Evolutionary conservation across 2,888 invertebrate species (phyloP).

Genomic region (Exocentrus adspersus): DNA sequence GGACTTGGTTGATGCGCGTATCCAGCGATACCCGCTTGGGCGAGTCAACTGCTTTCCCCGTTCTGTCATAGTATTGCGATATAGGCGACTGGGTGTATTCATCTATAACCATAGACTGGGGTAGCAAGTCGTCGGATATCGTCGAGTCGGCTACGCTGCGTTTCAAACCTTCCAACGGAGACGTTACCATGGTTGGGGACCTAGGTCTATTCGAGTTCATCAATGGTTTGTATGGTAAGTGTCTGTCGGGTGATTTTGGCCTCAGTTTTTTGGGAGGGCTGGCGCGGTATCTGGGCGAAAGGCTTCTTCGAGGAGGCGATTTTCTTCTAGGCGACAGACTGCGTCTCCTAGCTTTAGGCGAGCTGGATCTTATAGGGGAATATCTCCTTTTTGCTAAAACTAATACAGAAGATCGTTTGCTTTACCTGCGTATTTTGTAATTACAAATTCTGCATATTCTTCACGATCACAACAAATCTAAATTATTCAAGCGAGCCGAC

Average conservation of each 20-base stretch:
- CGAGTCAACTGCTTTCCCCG: slow-evolving; percentile 52
- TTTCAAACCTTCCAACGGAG: slow-evolving; percentile 61
- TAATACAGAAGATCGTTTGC: too few species aligned
- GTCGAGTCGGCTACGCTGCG: slow-evolving; percentile 67
- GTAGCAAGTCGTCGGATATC: slow-evolving; percentile 65
- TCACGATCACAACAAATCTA: too few species aligned
- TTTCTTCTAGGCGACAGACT: slow-evolving; percentile 30
- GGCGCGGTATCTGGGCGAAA: slow-evolving; percentile 17
- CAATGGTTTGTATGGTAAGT: not conserved
- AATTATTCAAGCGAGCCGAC: too few species aligned
- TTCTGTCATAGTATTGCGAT: slow-evolving; percentile 33
- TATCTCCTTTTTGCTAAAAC: not conserved
- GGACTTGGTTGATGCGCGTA: slow-evolving; percentile 69
- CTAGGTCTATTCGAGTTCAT: slow-evolving; percentile 11
- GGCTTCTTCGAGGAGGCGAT: slow-evolving; percentile 32
- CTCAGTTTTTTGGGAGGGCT: slow-evolving; percentile 33
- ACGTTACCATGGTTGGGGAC: slow-evolving; percentile 46
- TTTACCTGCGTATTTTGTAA: too few species aligned
- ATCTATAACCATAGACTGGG: slow-evolving; percentile 48
- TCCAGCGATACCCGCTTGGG: slow-evolving; percentile 71
- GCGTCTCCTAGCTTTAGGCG: not conserved
- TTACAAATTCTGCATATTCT: too few species aligned
- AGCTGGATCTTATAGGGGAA: slow-evolving; percentile 3
- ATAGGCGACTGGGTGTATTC: slow-evolving; percentile 51
- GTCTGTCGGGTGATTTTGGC: not conserved